Evolutionary conservation across 2,888 invertebrate genomes (phyloP).

Genomic region (Eupithecia subumbrata): DNA sequence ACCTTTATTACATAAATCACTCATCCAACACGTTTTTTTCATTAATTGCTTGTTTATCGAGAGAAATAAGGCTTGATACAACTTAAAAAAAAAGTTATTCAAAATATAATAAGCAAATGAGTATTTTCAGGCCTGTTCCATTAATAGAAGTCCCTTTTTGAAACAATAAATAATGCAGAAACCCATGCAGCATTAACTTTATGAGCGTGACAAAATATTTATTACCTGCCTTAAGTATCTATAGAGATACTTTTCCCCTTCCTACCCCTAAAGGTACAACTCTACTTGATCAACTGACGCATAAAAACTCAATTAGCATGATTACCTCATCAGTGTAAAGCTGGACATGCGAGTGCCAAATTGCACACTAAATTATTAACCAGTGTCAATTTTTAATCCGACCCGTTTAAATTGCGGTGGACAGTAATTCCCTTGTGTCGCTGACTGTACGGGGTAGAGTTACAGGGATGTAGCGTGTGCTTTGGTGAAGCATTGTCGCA

Average conservation of each 20-base stretch:
- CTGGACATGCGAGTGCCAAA: constrained; percentile 31
- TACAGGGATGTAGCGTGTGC: not conserved
- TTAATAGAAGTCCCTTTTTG: not conserved
- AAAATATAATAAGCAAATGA: too few species aligned
- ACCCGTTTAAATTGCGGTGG: constrained; percentile 50
- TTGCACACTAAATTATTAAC: constrained; percentile 53
- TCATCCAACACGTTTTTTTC: too few species aligned
- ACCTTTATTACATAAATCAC: too few species aligned
- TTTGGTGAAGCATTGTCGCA: not conserved
- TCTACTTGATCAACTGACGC: not conserved
- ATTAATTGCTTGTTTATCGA: too few species aligned
- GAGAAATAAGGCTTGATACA: too few species aligned
- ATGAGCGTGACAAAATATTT: not conserved
- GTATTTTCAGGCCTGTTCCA: not conserved
- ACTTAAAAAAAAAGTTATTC: too few species aligned
- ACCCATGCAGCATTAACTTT: not conserved
- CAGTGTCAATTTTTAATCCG: constrained; percentile 57
- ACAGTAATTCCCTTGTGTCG: constrained; percentile 37
- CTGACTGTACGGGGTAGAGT: constrained; percentile 4
- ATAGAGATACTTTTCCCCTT: not conserved
- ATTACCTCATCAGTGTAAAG: constrained; percentile 47
- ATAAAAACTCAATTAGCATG: constrained; percentile 44
- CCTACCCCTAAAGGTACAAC: not conserved
- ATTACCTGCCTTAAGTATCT: not conserved
- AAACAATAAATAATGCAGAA: not conserved